Percentiles rank a stretch among this genome's conserved stretches.
Conservation (phyloP, 2,888 invertebrate genomes). For the Andrena bicolor region DNA sequence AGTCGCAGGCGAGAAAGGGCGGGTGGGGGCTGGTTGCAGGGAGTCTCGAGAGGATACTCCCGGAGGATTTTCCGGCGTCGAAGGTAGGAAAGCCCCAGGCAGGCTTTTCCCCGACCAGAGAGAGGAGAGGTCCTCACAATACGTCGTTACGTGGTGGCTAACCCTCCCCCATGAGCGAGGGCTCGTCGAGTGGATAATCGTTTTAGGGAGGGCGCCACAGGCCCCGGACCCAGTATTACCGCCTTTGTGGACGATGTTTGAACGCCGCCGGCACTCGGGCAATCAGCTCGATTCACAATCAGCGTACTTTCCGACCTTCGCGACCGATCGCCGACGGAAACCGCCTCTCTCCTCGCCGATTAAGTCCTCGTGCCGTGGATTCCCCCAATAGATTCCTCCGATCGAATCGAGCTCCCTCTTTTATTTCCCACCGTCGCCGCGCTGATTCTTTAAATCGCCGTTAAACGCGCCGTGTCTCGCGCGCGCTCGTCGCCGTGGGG, state of each 20-base stretch:
- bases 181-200: slow-evolving; percentile 83
- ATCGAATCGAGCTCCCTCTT: slow-evolving; percentile 30
- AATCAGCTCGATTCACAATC: slow-evolving; percentile 83
- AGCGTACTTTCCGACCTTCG: slow-evolving; percentile 74
- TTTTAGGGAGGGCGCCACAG: slow-evolving; percentile 80
- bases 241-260: slow-evolving; percentile 83
- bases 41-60: slow-evolving; percentile 74
- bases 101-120: slow-evolving; percentile 72
- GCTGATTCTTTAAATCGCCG: slow-evolving; percentile 23
- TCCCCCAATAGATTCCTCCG: slow-evolving; percentile 32
- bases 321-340: slow-evolving; percentile 70
- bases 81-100: slow-evolving; percentile 75
- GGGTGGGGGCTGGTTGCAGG: slow-evolving; percentile 16
- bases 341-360: slow-evolving; percentile 56
- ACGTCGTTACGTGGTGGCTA: slow-evolving; percentile 81
- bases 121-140: slow-evolving; percentile 78
- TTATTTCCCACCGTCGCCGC: neutral
- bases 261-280: slow-evolving; percentile 81
- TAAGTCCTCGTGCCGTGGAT: slow-evolving; percentile 43
- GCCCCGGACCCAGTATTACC: slow-evolving; percentile 78
- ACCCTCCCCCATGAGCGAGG: slow-evolving; percentile 75
- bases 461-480: slow-evolving; percentile 11
- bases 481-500: neutral
- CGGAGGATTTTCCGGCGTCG: slow-evolving; percentile 72
- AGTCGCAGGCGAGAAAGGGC: slow-evolving; percentile 21